These are phyloP conservation scores for Fukomys damarensis DNA, from an alignment of 2,113 vertebrate genomes.

Conservation along the genomic window DNA sequence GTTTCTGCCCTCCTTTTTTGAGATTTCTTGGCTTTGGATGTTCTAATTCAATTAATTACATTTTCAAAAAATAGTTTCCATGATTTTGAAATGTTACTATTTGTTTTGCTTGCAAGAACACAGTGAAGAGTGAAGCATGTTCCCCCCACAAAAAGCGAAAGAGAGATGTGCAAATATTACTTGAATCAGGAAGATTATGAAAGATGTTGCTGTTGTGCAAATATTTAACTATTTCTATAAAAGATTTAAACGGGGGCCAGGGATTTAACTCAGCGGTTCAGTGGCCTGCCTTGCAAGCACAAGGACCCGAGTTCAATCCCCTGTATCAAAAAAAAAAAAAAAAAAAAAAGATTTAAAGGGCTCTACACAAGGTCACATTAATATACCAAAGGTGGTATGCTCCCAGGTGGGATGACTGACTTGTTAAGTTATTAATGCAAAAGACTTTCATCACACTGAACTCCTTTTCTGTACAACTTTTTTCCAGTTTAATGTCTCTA, in stretches of 20 bases:
- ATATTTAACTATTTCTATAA: neutral
- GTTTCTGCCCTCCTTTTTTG: constrained; percentile 36
- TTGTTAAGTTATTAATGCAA: neutral
- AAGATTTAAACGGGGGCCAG: no score
- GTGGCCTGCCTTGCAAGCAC: no score
- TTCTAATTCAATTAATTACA: constrained; percentile 16
- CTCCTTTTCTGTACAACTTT: neutral
- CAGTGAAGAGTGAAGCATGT: neutral
- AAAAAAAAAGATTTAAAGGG: neutral
- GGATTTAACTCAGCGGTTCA: no score
- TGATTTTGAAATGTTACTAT: neutral
- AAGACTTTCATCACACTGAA: neutral
- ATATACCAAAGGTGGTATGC: neutral
- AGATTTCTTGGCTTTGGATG: neutral
- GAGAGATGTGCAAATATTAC: neutral
- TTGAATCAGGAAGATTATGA: neutral
- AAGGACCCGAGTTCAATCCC: no score
- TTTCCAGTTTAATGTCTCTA: neutral
- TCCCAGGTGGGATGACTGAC: neutral
- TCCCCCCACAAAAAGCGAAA: neutral
- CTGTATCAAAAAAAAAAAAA: no score
- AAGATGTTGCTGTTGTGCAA: neutral
- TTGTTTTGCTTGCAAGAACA: neutral
- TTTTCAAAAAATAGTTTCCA: neutral
- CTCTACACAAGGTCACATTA: neutral